Evolutionary conservation across 2,797 vertebrate species (phyloP).

Genomic region (Mormyrops attenuatus): DNA sequence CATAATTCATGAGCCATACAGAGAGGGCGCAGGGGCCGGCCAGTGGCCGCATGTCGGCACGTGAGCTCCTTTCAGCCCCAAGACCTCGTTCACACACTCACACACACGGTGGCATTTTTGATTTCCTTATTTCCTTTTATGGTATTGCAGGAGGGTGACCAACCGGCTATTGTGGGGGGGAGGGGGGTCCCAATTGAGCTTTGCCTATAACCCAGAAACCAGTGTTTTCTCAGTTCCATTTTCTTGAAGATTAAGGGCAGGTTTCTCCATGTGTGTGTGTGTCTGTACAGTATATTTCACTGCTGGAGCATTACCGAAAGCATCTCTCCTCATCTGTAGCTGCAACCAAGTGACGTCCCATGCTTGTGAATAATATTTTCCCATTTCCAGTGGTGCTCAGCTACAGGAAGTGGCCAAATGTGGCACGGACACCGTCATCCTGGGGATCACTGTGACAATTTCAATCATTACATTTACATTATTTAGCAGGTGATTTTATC

Average conservation of each 20-base stretch:
- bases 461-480: background rate
- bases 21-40: constrained; percentile 31
- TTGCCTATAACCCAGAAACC: background rate
- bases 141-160: background rate
- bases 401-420: background rate
- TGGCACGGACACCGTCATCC: background rate
- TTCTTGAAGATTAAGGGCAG: background rate
- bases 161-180: background rate
- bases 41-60: constrained; percentile 36
- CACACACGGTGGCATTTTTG: background rate
- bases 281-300: background rate
- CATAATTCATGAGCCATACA: constrained; percentile 58
- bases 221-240: background rate
- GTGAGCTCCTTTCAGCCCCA: constrained; percentile 21
- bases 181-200: background rate
- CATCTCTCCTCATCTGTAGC: background rate
- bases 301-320: background rate
- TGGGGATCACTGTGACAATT: background rate
- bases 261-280: background rate
- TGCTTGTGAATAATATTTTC: background rate
- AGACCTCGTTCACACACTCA: background rate
- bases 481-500: background rate
- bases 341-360: background rate
- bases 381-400: background rate
- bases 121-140: background rate